phyloP scores from a whole-genome alignment of 2,113 vertebrate species.

The Phylloscopus whistleri region DNA sequence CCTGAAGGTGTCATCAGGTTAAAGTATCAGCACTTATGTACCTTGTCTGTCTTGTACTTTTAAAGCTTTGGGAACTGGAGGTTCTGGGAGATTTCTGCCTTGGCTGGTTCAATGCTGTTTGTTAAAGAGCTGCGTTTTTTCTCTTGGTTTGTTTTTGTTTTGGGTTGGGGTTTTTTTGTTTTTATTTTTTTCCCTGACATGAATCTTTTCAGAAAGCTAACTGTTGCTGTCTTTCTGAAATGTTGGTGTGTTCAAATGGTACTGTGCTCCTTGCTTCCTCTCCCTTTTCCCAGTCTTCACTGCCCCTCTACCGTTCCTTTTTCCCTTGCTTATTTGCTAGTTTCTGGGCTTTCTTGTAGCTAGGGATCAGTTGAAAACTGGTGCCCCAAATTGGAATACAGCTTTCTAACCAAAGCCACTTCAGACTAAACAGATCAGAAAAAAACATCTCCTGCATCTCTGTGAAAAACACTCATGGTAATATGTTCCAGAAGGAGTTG shows the following conservation, averaged over 20 bases:
- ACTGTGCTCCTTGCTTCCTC: background rate
- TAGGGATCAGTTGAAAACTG: background rate
- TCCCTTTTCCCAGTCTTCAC: background rate
- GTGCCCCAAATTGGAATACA: background rate
- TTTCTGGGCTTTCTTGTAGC: background rate
- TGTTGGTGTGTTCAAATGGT: background rate
- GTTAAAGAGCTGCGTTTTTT: background rate
- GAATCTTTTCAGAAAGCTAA: background rate
- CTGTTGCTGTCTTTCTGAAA: background rate
- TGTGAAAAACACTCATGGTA: constrained; percentile 5
- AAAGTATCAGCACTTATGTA: background rate
- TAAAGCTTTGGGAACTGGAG: background rate
- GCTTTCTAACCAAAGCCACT: background rate
- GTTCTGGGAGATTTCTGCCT: background rate
- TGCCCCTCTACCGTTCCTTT: background rate
- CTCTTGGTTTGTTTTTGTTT: background rate
- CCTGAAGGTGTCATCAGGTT: background rate
- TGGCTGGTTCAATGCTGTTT: background rate
- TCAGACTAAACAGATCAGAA: background rate
- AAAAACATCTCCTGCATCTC: background rate
- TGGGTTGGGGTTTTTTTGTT: background rate
- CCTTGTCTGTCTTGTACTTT: background rate
- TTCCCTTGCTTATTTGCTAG: background rate
- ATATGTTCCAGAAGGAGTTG: constrained; percentile 33
- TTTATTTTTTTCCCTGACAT: fast-evolving